A percentile compares a stretch with the other conserved stretches of the same genome.
Conservation (phyloP, 2,113 vertebrate genomes). For the Labrus mixtus region DNA sequence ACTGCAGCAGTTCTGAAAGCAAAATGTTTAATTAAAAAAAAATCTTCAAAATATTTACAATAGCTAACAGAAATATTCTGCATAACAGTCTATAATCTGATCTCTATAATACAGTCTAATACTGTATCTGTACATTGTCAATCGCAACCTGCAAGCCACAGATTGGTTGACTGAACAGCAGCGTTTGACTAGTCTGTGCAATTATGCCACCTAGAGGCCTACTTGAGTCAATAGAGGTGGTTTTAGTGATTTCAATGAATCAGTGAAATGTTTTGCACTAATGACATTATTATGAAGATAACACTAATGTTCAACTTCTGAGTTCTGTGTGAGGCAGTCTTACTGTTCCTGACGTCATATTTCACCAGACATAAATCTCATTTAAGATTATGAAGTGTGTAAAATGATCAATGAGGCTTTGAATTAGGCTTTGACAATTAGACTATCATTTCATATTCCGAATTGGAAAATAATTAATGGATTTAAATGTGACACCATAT, state of each 20-base stretch:
- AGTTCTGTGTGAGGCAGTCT: neutral
- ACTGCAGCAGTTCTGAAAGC: too few species aligned
- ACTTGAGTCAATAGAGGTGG: slow-evolving; percentile 19
- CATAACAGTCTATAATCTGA: neutral
- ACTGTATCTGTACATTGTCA: neutral
- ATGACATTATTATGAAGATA: neutral
- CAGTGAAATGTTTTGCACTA: neutral
- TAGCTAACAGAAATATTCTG: neutral
- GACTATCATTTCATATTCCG: neutral
- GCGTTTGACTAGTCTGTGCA: slow-evolving; percentile 37
- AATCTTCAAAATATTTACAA: neutral
- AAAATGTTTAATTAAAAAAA: too few species aligned
- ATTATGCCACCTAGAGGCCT: slow-evolving; percentile 70
- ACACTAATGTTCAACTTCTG: neutral
- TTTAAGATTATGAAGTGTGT: neutral
- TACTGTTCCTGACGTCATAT: too few species aligned
- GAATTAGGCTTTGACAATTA: neutral
- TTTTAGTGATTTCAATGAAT: neutral
- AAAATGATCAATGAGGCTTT: neutral
- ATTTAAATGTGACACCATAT: slow-evolving; percentile 8
- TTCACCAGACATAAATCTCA: neutral
- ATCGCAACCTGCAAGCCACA: neutral
- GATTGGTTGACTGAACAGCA: neutral
- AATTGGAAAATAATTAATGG: neutral
- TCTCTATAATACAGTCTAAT: too few species aligned